Evolutionary conservation across 2,888 invertebrate genomes (phyloP), one percentile per base, ranked within the genome.

Genomic region (Melieria picta): DNA sequence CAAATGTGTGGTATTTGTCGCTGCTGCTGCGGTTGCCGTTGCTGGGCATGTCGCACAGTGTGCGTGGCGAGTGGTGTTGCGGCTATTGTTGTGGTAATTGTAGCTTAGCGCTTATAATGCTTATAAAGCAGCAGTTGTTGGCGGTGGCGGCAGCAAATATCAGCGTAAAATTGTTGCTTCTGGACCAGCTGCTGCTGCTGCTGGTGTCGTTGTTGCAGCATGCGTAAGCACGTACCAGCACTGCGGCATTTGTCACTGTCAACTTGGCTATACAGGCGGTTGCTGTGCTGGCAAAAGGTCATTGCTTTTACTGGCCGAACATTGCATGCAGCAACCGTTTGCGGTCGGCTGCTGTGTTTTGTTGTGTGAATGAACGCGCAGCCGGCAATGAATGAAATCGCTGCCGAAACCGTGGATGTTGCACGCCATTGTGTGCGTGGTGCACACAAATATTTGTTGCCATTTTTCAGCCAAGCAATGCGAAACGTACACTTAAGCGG

Each of bases 161-260:
- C 3, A 13, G 56, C 4, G n/a, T 30, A 56, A 56, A 16, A 10
- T 56, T 9, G 5, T 3, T 56, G 16, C 16, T 56, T 9, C 13
- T 11, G 1, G 16, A 13, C 16, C 9, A 4, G 13, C 30, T 13
- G 48, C 48, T 30, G 48, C 43, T 30, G 52, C 42, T 58, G 58
- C 2, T 30, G 3, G 30, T 30, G 30, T 30, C 30, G 45, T 45
- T 60, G 13, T 67, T 60, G 67, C 73, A 72, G 75, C 75, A 77
- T 78, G 77, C 78, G 78, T 77, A 77, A 76, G 76, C 78, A 76
- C 74, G 78, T 77, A 74, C 71, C 75, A 75, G 72, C 75, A 74
- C 43, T 47, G 47, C 66, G 68, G 43, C 70, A 79, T 79, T 79
- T 77, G 76, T 79, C 78, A 79, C 76, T 79, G 78, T 77, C 78